A percentile compares a stretch with the other conserved stretches of the same genome.
Conservation (phyloP, 2,113 vertebrate genomes). For the Callospermophilus lateralis region DNA sequence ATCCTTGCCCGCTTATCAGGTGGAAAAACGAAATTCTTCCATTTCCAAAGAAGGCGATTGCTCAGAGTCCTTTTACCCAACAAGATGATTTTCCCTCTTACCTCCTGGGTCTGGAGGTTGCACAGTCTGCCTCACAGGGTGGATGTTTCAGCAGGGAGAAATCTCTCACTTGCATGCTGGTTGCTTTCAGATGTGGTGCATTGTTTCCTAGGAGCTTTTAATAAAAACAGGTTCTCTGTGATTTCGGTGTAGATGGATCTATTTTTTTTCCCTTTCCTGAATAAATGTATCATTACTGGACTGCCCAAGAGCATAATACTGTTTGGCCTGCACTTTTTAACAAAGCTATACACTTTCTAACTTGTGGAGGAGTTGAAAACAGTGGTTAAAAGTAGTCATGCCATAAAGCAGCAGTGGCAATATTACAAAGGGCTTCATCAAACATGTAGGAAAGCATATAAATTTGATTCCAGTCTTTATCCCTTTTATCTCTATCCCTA, state of each 20-base stretch:
- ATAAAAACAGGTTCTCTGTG: conserved; percentile 85
- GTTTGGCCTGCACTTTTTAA: conserved; percentile 80
- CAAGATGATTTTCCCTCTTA: conserved; percentile 56
- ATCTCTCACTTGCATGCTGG: conserved; percentile 57
- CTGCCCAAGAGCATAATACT: conserved; percentile 85
- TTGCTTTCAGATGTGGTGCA: conserved; percentile 77
- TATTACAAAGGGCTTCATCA: conserved; percentile 80
- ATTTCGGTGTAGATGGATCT: conserved; percentile 79
- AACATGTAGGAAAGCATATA: conserved; percentile 78
- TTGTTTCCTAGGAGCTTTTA: conserved; percentile 80
- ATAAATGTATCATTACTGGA: conserved; percentile 84
- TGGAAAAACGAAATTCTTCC: conserved; percentile 74
- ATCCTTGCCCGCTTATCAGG: conserved; percentile 66
- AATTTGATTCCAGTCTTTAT: conserved; percentile 48
- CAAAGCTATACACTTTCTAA: conserved; percentile 81
- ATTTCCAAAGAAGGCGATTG: conserved; percentile 67
- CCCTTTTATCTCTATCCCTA: background rate
- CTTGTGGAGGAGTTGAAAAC: conserved; percentile 84
- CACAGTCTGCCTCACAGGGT: background rate
- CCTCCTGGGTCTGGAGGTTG: conserved; percentile 55
- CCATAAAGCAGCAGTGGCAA: conserved; percentile 76
- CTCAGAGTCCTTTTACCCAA: conserved; percentile 64
- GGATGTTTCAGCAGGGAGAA: conserved; percentile 51
- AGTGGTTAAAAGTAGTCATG: conserved; percentile 76
- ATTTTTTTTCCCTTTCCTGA: conserved; percentile 83